Evolutionary conservation across 2,888 invertebrate genomes (phyloP).

Genomic region (Aphidius colemani): DNA sequence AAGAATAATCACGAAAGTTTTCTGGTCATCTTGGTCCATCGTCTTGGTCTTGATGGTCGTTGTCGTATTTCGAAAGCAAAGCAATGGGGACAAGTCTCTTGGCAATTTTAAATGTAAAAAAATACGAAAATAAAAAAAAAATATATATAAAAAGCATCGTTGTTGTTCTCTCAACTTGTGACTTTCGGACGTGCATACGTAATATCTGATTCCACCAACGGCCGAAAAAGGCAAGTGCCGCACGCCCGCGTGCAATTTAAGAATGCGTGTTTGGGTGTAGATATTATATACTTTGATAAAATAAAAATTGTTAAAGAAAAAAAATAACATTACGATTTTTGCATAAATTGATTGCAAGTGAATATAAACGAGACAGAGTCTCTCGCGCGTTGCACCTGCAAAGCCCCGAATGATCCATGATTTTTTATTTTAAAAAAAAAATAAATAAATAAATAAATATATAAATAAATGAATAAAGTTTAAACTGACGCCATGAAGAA

Average conservation of each 20-base stretch:
- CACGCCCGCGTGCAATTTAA: slow-evolving; percentile 22
- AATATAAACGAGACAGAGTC: neutral
- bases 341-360: neutral
- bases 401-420: neutral
- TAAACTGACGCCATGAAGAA: slow-evolving; percentile 16
- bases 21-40: neutral
- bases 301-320: neutral
- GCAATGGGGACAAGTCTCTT: slow-evolving; percentile 1
- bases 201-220: slow-evolving; percentile 53
- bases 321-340: neutral
- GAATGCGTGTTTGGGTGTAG: slow-evolving; percentile 24
- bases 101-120: too few relatives aligned
- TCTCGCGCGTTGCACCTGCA: too few relatives aligned
- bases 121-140: too few relatives aligned
- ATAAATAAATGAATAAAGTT: too few relatives aligned
- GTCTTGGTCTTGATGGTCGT: slow-evolving; percentile 7
- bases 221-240: slow-evolving; percentile 22
- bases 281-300: slow-evolving; percentile 3
- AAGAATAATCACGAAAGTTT: too few relatives aligned
- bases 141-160: neutral
- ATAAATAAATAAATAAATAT: neutral
- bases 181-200: slow-evolving; percentile 54
- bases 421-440: neutral
- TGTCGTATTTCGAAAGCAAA: slow-evolving; percentile 23
- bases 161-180: slow-evolving; percentile 39